A percentile compares a stretch with the other conserved stretches of the same genome.
Evolutionary conservation across 2,888 invertebrate species (phyloP).

Genomic region (Campaea margaritaria): DNA sequence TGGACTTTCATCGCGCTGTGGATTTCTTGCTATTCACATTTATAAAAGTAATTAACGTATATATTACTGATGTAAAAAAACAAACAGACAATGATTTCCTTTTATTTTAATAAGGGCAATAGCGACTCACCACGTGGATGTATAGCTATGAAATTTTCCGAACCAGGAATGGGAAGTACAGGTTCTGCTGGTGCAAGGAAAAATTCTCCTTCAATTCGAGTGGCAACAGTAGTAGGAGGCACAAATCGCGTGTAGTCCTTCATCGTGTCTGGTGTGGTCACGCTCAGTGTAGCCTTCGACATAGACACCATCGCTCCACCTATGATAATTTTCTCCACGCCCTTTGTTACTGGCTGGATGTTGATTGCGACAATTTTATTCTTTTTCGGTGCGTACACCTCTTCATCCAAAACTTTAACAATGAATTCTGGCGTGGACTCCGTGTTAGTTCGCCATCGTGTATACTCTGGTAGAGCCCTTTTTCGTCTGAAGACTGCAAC

Average conservation of each 20-base stretch:
- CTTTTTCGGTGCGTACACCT: conserved; percentile 53
- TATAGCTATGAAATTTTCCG: conserved; percentile 40
- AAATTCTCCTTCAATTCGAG: conserved; percentile 40
- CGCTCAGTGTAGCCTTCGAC: conserved; percentile 23
- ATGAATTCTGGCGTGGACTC: conserved; percentile 70
- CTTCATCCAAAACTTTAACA: conserved; percentile 79
- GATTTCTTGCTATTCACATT: conserved; percentile 39
- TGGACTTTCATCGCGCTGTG: conserved; percentile 72
- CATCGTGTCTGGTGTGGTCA: conserved; percentile 36
- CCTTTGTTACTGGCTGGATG: conserved; percentile 59
- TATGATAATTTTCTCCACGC: conserved; percentile 67
- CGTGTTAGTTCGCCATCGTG: conserved; percentile 68
- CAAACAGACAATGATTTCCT: too few relatives aligned
- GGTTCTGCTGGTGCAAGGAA: conserved; percentile 40
- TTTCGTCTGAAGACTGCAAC: conserved; percentile 59
- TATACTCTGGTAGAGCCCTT: conserved; percentile 69
- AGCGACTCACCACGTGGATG: conserved; percentile 42
- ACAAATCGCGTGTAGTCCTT: conserved; percentile 71
- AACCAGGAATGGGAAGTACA: conserved; percentile 30
- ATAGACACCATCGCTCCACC: conserved; percentile 64
- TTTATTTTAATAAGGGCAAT: too few relatives aligned
- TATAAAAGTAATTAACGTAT: not conserved
- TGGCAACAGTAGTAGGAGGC: conserved; percentile 57
- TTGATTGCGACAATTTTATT: conserved; percentile 68
- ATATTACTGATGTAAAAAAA: not conserved